Conservation (phyloP, 2,888 invertebrate genomes). For the Meiosimyza platycephala region DNA sequence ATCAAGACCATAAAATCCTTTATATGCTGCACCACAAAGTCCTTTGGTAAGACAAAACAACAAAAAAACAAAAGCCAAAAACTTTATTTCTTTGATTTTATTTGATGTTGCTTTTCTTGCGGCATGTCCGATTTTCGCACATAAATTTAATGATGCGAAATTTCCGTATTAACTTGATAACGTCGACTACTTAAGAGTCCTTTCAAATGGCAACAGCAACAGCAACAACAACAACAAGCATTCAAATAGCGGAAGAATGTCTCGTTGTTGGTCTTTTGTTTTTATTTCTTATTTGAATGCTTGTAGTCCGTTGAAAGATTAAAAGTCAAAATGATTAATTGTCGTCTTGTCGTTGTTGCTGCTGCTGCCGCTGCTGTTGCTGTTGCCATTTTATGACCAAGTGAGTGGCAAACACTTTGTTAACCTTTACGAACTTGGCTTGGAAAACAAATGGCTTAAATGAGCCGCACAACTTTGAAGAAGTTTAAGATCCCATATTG, state of each 20-base stretch:
- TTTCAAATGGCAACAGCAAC: not conserved
- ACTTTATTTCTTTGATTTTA: no score
- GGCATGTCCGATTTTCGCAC: no score
- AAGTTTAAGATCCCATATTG: not conserved
- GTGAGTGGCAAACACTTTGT: constrained; percentile 18
- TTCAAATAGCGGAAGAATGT: not conserved
- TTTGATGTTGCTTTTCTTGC: no score
- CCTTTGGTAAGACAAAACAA: no score
- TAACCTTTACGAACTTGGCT: constrained; percentile 3
- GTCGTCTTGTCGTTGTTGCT: constrained; percentile 3
- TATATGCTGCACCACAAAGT: no score
- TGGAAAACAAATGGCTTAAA: constrained; percentile 11
- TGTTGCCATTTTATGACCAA: constrained; percentile 3
- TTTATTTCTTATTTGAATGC: not conserved
- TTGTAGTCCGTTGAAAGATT: constrained; percentile 22
- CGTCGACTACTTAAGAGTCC: not conserved
- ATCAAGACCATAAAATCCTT: no score
- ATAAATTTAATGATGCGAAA: no score
- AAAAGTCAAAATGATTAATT: constrained; percentile 33
- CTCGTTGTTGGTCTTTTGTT: not conserved
- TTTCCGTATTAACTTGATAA: not conserved
- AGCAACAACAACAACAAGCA: not conserved
- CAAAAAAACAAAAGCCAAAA: no score
- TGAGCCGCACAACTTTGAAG: not conserved
- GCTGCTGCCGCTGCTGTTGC: constrained; percentile 3